Percentiles rank a stretch among this genome's conserved stretches.
phyloP scores from a whole-genome alignment of 2,888 invertebrate genomes.

The Oasisia sp. region DNA sequence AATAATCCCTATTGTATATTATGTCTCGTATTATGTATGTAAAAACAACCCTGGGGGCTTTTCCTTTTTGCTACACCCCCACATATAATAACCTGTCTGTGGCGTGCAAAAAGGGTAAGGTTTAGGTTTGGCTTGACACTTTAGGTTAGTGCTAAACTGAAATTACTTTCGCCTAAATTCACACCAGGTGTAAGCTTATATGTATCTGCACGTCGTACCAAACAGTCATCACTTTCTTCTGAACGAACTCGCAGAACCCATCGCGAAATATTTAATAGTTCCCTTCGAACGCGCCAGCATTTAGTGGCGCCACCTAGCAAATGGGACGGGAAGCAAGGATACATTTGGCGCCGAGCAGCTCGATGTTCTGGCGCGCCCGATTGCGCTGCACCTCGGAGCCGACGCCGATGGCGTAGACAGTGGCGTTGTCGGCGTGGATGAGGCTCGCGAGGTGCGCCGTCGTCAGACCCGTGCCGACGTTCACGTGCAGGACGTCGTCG shows the following conservation, averaged over 20 bases:
- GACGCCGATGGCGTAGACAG: slow-evolving; percentile 55
- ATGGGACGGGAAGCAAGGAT: slow-evolving; percentile 20
- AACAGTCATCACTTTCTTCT: too few species aligned
- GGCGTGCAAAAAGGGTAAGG: too few species aligned
- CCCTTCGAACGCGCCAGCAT: neutral
- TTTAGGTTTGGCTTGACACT: too few species aligned
- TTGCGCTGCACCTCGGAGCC: slow-evolving; percentile 42
- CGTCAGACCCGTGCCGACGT: slow-evolving; percentile 57
- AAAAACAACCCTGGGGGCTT: neutral
- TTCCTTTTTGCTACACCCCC: too few species aligned
- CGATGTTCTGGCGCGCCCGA: slow-evolving; percentile 49
- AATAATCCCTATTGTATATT: neutral
- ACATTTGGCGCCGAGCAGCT: slow-evolving; percentile 55
- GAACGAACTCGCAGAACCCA: neutral
- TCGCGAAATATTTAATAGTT: neutral
- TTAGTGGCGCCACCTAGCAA: neutral
- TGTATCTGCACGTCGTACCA: too few species aligned
- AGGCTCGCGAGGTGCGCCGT: slow-evolving; percentile 61
- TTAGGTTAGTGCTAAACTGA: too few species aligned
- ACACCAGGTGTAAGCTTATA: too few species aligned
- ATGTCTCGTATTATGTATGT: neutral
- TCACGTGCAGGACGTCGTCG: slow-evolving; percentile 62
- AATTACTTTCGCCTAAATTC: too few species aligned
- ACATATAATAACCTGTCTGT: too few species aligned
- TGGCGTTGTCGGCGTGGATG: slow-evolving; percentile 46